Evolutionary conservation across 2,888 invertebrate species (phyloP), one percentile per base, ranked within the genome.

Genomic region (Polydrusus tereticollis): DNA sequence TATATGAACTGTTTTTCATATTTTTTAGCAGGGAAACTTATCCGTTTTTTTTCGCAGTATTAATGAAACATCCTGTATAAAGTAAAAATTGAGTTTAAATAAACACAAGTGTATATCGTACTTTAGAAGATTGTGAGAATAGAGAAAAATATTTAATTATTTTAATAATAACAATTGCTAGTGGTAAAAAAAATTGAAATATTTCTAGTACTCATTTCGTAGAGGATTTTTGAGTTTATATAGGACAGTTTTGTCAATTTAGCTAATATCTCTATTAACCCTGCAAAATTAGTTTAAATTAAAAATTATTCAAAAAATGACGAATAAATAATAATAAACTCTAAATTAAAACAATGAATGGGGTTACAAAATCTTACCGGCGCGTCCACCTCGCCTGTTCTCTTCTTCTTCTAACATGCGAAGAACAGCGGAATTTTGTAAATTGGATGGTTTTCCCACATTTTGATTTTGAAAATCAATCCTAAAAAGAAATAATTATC

Each of bases 331-430:
- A 55, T 69, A 14, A 63, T 68, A 45, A 7, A 18, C 18, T 29
- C 18, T 7, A 38, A n/a, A n/a, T n/a, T n/a, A n/a, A n/a, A n/a
- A 18, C 6, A 38, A 10, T 33, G 2, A 47, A 38, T 2, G 14
- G n/a, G 14, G 12, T 38, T 38, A 38, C n/a, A n/a, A 43, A 20
- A 67, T 87, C 89, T 89, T 83, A 91, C 93, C 89, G 82, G 87
- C 86, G 79, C 89, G 87, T 80, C 90, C 90, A 82, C 88, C 88
- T 90, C 89, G 91, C 80, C 91, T 88, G 78, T 88, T 86, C 84
- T 94, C 94, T 84, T 95, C 94, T 84, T 95, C 95, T 83, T 94
- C 94, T 73, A 95, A 88, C 91, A 95, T 94, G 76, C 92, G 90
- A 78, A 95, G 87, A 66, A 95, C 95, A 57, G 94, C 94, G 58